Conservation (phyloP, 2,797 vertebrate species). For the Lithobates sylvaticus region DNA sequence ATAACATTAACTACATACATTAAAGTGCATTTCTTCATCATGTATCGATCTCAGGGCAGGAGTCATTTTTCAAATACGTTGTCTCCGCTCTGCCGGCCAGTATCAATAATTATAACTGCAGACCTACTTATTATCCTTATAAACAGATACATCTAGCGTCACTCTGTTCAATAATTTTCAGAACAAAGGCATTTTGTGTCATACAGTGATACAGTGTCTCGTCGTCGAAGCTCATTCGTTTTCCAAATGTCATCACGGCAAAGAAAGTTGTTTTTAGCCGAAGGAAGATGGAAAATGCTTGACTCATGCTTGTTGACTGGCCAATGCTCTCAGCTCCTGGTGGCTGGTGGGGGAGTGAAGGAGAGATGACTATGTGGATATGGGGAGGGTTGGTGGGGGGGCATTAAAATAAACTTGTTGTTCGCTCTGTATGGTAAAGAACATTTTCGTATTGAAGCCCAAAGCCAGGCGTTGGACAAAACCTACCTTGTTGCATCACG, state of each 20-base stretch:
- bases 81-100: neutral
- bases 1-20: slow-evolving; percentile 33
- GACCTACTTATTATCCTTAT: neutral
- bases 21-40: slow-evolving; percentile 26
- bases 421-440: too few relatives aligned
- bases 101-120: slow-evolving; percentile 12
- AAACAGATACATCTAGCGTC: neutral
- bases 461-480: too few relatives aligned
- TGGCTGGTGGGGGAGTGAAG: too few relatives aligned
- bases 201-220: neutral
- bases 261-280: neutral
- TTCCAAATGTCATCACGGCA: neutral
- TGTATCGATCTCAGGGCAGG: slow-evolving; percentile 1
- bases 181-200: neutral
- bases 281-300: too few relatives aligned
- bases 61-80: neutral
- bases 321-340: too few relatives aligned
- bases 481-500: too few relatives aligned
- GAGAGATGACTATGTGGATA: too few relatives aligned
- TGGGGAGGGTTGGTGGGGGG: too few relatives aligned
- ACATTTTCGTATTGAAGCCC: too few relatives aligned
- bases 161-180: neutral
- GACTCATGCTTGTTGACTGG: too few relatives aligned
- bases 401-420: too few relatives aligned
- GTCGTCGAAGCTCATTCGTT: neutral